These are phyloP conservation scores for Calameuta filiformis DNA, from an alignment of 2,888 invertebrate genomes.

Conservation along the genomic window DNA sequence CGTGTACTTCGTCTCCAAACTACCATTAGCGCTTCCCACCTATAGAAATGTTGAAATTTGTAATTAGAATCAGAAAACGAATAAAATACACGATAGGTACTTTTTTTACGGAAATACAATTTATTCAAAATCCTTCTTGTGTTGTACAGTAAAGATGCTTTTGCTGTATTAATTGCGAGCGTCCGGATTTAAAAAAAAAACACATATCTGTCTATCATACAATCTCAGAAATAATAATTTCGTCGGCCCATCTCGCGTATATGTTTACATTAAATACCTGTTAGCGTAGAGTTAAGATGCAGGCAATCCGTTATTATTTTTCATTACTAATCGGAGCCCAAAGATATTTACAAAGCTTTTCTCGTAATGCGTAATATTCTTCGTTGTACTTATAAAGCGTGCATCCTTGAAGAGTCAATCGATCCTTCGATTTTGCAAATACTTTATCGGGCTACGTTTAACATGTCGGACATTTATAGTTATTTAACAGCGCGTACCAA, in stretches of 20 bases:
- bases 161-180: background rate
- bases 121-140: conserved; percentile 14
- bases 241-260: background rate
- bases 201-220: background rate
- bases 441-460: background rate
- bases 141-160: background rate
- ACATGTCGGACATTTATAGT: background rate
- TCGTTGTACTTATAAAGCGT: background rate
- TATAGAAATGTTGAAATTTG: conserved; percentile 47
- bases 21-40: conserved; percentile 43
- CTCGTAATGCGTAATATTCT: background rate
- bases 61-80: conserved; percentile 33
- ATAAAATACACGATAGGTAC: conserved; percentile 3
- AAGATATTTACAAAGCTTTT: background rate
- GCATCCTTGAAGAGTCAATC: background rate
- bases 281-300: background rate
- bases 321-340: background rate
- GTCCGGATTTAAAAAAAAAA: background rate
- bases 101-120: conserved; percentile 19
- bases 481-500: background rate
- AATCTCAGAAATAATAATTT: background rate
- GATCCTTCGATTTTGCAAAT: background rate
- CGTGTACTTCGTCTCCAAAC: conserved; percentile 26
- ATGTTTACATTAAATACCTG: background rate
- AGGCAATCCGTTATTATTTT: background rate